phyloP scores from a whole-genome alignment of 2,113 vertebrate species.

The Ictalurus punctatus region DNA sequence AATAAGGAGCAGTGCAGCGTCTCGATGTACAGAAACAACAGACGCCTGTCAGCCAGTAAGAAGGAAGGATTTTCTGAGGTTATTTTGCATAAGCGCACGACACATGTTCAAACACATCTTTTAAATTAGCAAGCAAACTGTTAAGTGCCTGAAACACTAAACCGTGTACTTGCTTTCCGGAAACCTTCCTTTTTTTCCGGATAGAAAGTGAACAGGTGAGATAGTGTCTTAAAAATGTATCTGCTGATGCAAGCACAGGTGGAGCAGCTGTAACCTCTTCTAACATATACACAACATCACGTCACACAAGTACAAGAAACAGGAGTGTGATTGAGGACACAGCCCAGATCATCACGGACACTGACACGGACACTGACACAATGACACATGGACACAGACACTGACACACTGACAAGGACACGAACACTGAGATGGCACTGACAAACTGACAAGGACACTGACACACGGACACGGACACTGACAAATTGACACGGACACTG shows the following conservation, averaged over 20 bases:
- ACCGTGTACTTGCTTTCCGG: background rate
- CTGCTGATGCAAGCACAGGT: conserved; percentile 10
- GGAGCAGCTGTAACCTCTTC: background rate
- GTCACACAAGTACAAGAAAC: background rate
- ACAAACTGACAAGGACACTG: background rate
- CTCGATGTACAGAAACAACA: background rate
- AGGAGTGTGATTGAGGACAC: background rate
- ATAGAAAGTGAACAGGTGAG: background rate
- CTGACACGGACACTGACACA: background rate
- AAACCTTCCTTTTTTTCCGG: background rate
- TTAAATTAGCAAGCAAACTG: background rate
- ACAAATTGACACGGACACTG: background rate
- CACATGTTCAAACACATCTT: background rate
- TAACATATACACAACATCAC: no score
- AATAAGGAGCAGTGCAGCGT: background rate
- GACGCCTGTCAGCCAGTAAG: background rate
- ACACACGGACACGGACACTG: background rate
- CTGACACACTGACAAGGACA: background rate
- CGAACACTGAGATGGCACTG: background rate
- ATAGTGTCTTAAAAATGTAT: background rate
- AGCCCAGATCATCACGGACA: background rate
- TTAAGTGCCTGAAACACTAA: background rate
- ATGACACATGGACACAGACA: background rate
- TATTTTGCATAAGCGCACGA: no score
- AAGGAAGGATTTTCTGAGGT: background rate